Evolutionary conservation across 2,888 invertebrate genomes (phyloP).

Genomic region (Ischnura elegans): DNA sequence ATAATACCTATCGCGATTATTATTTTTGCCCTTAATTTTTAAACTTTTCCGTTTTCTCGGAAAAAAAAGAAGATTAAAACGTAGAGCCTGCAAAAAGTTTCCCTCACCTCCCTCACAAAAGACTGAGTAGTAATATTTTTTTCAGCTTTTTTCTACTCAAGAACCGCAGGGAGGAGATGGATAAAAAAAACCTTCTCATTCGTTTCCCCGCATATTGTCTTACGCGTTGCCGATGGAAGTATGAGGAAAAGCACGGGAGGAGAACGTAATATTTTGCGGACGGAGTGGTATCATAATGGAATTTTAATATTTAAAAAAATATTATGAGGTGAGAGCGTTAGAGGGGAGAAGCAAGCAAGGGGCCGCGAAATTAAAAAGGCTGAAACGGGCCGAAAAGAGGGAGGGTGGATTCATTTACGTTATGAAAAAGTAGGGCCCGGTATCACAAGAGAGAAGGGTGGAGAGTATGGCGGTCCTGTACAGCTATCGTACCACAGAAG

Average conservation of each 20-base stretch:
- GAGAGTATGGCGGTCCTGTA: background rate
- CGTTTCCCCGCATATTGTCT: background rate
- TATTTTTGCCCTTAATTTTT: background rate
- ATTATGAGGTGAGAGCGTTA: background rate
- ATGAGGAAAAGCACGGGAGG: background rate
- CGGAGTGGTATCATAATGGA: constrained; percentile 49
- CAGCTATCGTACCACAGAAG: background rate
- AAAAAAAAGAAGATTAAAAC: background rate
- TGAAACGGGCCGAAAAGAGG: background rate
- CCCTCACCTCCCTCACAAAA: background rate
- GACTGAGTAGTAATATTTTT: too few species aligned
- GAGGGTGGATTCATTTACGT: constrained; percentile 49
- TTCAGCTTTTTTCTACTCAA: background rate
- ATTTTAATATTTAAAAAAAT: constrained; percentile 63
- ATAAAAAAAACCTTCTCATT: background rate
- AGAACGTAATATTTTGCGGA: constrained; percentile 48
- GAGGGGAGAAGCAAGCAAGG: constrained; percentile 47
- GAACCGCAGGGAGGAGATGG: background rate
- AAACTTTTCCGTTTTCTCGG: background rate
- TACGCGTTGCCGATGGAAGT: background rate
- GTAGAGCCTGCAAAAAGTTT: background rate
- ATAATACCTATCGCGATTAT: background rate
- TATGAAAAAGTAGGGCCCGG: constrained; percentile 32
- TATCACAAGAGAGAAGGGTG: background rate
- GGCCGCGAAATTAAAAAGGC: constrained; percentile 53